These are phyloP conservation scores for Cryptomyrus ogoouensis DNA, from an alignment of 2,113 vertebrate genomes.

Conservation along the genomic window DNA sequence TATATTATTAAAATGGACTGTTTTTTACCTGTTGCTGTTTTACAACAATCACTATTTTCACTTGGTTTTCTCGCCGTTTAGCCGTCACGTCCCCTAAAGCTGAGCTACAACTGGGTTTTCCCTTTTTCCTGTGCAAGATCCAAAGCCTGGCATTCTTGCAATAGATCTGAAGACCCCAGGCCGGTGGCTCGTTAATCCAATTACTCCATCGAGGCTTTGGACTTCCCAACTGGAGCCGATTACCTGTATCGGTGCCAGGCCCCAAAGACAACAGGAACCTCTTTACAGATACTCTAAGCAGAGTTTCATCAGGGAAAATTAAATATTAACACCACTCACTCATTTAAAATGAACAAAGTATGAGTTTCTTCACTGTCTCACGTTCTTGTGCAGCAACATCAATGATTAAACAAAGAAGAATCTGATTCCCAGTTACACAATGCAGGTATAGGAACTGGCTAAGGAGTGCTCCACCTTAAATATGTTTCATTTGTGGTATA, in stretches of 20 bases:
- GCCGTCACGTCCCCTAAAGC: background rate
- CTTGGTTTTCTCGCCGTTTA: background rate
- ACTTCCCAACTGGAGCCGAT: background rate
- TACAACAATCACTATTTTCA: background rate
- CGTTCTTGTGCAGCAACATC: background rate
- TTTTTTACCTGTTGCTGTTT: background rate
- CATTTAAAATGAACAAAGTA: constrained; percentile 16
- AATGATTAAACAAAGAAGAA: constrained; percentile 17
- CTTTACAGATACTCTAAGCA: background rate
- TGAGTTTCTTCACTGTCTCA: constrained; percentile 12
- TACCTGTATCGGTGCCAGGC: background rate
- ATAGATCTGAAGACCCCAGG: background rate
- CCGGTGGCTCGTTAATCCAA: background rate
- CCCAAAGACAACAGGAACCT: background rate
- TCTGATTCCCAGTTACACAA: background rate
- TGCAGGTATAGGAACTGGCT: background rate
- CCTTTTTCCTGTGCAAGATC: background rate
- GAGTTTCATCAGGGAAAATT: constrained; percentile 17
- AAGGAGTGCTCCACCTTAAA: background rate
- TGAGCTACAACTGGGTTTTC: background rate
- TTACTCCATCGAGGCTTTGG: background rate
- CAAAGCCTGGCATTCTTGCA: background rate
- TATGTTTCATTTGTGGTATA: background rate
- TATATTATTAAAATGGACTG: background rate
- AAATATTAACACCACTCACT: constrained; percentile 18